A percentile compares a stretch with the other conserved stretches of the same genome.
Evolutionary conservation across 2,113 vertebrate genomes (phyloP).

Genomic region (Alosa alosa): DNA sequence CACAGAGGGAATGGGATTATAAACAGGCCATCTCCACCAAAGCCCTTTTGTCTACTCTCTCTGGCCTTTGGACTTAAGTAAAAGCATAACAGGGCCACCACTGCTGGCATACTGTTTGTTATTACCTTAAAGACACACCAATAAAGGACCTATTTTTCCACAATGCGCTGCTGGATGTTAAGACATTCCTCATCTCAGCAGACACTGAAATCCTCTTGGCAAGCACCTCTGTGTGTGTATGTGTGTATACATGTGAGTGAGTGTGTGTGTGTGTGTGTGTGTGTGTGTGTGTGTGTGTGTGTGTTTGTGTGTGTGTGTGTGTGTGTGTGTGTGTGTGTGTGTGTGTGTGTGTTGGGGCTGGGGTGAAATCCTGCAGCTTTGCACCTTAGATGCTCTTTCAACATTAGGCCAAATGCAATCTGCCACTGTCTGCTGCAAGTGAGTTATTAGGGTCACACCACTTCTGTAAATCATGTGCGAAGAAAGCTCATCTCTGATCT

Average conservation of each 20-base stretch:
- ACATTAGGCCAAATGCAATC: neutral
- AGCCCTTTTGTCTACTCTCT: neutral
- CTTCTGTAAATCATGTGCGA: neutral
- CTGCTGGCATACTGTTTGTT: neutral
- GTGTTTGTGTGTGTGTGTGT: no score
- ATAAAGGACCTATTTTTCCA: neutral
- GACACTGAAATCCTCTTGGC: constrained; percentile 4
- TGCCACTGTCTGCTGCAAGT: neutral
- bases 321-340: neutral
- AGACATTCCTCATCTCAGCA: neutral
- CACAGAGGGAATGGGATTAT: neutral
- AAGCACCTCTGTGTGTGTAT: neutral
- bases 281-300: no score
- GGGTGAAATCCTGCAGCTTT: neutral
- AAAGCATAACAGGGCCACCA: neutral
- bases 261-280: no score
- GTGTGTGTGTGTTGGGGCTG: neutral
- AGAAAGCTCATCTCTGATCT: neutral
- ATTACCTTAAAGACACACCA: neutral
- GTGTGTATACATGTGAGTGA: neutral
- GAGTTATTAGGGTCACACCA: neutral
- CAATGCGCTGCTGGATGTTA: neutral
- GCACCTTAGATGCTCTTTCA: neutral
- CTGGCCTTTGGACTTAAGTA: neutral
- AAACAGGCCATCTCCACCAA: neutral